Base-by-base conservation (phyloP, 2,888 invertebrate genomes). In the Pheosia gnoma region DNA sequence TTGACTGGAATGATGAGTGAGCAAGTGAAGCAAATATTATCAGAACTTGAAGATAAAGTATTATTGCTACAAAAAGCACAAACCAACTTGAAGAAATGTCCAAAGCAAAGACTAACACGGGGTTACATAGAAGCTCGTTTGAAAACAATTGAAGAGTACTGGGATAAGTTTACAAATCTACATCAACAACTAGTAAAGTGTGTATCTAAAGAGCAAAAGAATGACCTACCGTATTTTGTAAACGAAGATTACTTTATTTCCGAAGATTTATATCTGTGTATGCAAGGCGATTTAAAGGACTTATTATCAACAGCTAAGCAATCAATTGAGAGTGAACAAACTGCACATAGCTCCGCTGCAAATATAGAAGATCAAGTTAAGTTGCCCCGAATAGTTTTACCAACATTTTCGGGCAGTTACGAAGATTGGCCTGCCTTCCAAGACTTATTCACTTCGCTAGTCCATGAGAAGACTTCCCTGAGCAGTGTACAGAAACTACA, bases 371-470 rank as follows among this genome's bases (percentile, higher is more conserved):
- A 53, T 38, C 52, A 59, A 37, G 9, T 67, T 3, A 64, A 61
- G n/a, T 36, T 60, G 25, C 66, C 66, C 2, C 13, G 47, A 41
- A 68, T 66, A 11, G 45, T 59, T 25, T 36, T 66, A 11, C 63
- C 65, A 2, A 39, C 6, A 36, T 68, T 65, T 57, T 49, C 59
- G 0, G 62, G 65, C 25, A 36, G 10, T n/a, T 64, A 64, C 47
- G 66, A 64, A 59, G 66, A 65, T 5, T 66, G 63, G 65, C 47
- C 66, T 0, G 41, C 68, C 8, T 68, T 60, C 10, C 41, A 47
- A 5, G 68, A 64, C 39, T 36, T 68, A 1, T 66, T 59, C 8
- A 51, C 13, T 0, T 62, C 66, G 0, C 25, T 68, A 25, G 58
- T 63, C 3, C 63, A 62, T 58, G 37, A 66, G 4, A 59, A 61